phyloP scores from a whole-genome alignment of 2,113 vertebrate species.

The Macquaria ambigua region DNA sequence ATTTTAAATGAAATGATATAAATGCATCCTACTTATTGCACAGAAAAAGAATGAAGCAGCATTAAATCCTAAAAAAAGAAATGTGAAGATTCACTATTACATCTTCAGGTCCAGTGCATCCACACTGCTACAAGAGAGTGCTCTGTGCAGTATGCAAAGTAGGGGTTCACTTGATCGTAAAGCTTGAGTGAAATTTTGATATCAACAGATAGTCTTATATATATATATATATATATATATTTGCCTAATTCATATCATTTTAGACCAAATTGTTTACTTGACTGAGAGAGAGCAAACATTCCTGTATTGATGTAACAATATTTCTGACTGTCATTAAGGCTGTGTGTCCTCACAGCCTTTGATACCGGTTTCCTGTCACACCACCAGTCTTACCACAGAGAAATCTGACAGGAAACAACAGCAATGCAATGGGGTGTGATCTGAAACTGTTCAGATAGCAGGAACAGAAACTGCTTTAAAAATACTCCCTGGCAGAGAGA shows the following conservation, averaged over 20 bases:
- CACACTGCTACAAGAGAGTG: background rate
- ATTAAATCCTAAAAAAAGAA: background rate
- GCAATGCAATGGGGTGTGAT: background rate
- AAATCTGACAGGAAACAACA: constrained; percentile 49
- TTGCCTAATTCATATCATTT: no score
- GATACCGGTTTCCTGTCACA: constrained; percentile 36
- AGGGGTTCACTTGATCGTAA: background rate
- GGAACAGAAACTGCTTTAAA: constrained; percentile 61
- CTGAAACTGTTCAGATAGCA: background rate
- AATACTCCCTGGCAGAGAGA: background rate
- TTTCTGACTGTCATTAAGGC: background rate
- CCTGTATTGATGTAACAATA: background rate
- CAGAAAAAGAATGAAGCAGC: background rate
- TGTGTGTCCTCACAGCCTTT: background rate
- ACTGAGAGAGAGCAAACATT: background rate
- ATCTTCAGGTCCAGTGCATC: background rate
- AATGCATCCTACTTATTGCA: background rate
- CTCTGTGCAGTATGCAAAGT: background rate
- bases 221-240: no score
- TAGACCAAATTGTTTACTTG: background rate
- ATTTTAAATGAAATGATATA: background rate
- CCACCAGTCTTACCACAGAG: constrained; percentile 4
- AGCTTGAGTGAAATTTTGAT: background rate
- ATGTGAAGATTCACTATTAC: background rate
- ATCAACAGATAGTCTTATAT: background rate